Evolutionary conservation across 2,113 vertebrate genomes (phyloP), one percentile per base, ranked within the genome.

Genomic region (Rhabdomys dilectus): DNA sequence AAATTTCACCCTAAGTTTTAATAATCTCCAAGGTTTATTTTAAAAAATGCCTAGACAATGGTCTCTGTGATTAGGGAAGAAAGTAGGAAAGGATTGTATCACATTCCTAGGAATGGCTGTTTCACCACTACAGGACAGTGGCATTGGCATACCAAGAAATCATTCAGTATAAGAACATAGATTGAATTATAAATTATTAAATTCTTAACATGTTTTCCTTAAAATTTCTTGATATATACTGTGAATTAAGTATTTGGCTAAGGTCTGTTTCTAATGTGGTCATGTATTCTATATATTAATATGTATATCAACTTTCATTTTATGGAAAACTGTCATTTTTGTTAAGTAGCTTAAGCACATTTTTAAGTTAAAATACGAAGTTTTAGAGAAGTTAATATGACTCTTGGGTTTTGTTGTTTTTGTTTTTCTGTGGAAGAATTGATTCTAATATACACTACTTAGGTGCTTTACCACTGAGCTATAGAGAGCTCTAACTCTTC

Each of bases 111-210:
- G 42, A 13, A 64, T 42, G 15, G 22, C n/a, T 4, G 29, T 82
- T 36, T 29, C n/a, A 91, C 68, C 64, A 85, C 86, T 93, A 90
- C 58, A 93, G 77, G 16, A 10, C 34, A 91, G 88, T 9, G 88
- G 73, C 84, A 91, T 53, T 81, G 29, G 36, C 84, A 53, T 45
- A 77, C 13, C 4, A 86, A 60, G 88, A 94, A 91, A 93, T 84
- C 53, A 70, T 53, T 93, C 66, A 17, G 66, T 78, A 36, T 36
- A 89, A 88, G 10, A 87, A 8, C n/a, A 91, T 2, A 62, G 39
- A 80, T 56, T 36, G 66, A 77, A 88, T 94, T 78, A 91, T 75
- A 84, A 72, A 56, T 92, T 19, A 45, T n/a, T 15, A 64, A 87
- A 78, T 75, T 17, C 68, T 53, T 89, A 31, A 48, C 73, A 58